Percentiles rank a stretch among this genome's conserved stretches.
Conservation (phyloP, 2,113 vertebrate species). For the Fregata magnificens region DNA sequence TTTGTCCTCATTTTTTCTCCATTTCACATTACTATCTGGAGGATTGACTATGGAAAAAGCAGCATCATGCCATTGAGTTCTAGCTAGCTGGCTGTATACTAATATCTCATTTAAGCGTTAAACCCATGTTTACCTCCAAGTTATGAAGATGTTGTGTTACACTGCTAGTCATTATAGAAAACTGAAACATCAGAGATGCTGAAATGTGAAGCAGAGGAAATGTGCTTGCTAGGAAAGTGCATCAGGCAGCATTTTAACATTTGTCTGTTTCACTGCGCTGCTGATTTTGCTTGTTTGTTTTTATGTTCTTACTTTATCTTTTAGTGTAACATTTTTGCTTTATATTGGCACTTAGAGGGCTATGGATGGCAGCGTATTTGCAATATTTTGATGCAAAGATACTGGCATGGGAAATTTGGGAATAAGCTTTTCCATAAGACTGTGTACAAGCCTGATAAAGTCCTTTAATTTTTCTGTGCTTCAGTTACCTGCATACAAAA, state of each 20-base stretch:
- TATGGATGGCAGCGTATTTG: neutral
- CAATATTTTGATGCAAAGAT: neutral
- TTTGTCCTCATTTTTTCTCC: neutral
- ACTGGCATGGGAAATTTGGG: neutral
- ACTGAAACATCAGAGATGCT: neutral
- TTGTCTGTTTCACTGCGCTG: neutral
- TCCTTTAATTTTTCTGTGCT: neutral
- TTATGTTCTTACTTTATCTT: neutral
- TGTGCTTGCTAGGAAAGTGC: neutral
- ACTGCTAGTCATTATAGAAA: neutral
- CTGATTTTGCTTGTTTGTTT: conserved; percentile 25
- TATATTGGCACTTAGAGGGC: neutral
- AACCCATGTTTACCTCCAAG: neutral
- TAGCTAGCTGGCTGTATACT: neutral
- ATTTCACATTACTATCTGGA: neutral
- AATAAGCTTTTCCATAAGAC: neutral
- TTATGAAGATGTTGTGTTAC: neutral
- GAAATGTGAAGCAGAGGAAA: neutral
- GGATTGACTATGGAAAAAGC: neutral
- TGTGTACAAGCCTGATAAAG: neutral
- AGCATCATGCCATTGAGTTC: neutral
- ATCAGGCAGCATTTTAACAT: neutral
- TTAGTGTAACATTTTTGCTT: neutral
- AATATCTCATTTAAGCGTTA: neutral
- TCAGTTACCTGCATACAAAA: neutral